Base-by-base conservation (phyloP, 2,113 vertebrate species). In the Brienomyrus longianalis region DNA sequence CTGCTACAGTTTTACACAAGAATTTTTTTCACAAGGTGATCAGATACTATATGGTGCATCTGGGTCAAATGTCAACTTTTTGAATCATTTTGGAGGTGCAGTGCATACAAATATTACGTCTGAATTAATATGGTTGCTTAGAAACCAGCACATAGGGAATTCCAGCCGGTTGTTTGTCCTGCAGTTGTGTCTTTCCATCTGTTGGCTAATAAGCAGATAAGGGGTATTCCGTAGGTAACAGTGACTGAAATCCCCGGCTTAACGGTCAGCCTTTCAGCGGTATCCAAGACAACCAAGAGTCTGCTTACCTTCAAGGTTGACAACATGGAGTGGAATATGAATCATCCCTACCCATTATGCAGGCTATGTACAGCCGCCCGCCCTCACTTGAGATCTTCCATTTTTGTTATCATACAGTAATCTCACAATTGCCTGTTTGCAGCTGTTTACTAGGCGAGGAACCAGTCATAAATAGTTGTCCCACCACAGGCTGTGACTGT, bases 231-330 rank as follows among this genome's bases (percentile, higher is more conserved):
- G 31, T 31, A 31, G 62, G 27, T 70, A 19, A 43, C 35, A 80
- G 31, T 80, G 35, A 80, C 15, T 80, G 74, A 19, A 43, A 80
- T 35, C 74, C 8, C 35, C 35, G 2, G 15, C 74, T 43, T 80
- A 80, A 70, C 1, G 3, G 62, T 70, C 62, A 70, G 27, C 10
- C 27, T 31, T 80, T 17, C 74, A 5, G 35, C 74, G 43, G 74
- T 86, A 51, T 86, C 23, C 45, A 27, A 51, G 48, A 86, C 83
- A 84, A 83, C 80, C 80, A 21, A 84, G 83, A 85, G 83, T 48
- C 45, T 23, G 9, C 50, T 85, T 85, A 50, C 83, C 21, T 27
- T 48, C 83, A 86, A 50, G 11, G 6, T 17, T 15, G 45, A n/a
- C 23, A 27, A 48, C 43, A 50, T 31, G 45, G 45, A 10, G 47